phyloP scores from a whole-genome alignment of 2,113 vertebrate species.

The Paramisgurnus dabryanus region DNA sequence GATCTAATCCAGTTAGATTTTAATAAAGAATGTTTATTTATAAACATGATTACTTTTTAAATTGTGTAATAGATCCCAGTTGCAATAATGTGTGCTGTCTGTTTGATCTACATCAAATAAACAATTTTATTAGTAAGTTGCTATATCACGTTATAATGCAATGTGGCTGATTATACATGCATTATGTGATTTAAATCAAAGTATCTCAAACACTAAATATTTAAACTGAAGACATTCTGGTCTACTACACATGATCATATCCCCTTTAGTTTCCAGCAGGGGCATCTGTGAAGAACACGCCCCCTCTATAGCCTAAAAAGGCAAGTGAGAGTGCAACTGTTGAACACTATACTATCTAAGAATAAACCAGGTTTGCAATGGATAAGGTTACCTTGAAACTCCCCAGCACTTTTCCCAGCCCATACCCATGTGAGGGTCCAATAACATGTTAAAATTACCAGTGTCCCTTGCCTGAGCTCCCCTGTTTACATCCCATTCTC shows the following conservation, averaged over 20 bases:
- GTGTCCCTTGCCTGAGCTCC: conserved; percentile 43
- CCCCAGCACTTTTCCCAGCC: conserved; percentile 60
- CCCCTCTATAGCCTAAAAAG: conserved; percentile 71
- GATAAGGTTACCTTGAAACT: conserved; percentile 70
- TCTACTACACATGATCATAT: conserved; percentile 4
- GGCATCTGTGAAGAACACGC: conserved; percentile 49
- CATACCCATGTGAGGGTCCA: conserved; percentile 73
- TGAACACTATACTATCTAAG: conserved; percentile 66
- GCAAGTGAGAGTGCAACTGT: conserved; percentile 62
- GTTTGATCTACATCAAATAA: not conserved
- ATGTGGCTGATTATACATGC: not conserved
- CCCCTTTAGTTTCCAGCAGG: conserved; percentile 37
- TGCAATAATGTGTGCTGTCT: not conserved
- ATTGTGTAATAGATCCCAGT: not conserved
- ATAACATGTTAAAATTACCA: conserved; percentile 59
- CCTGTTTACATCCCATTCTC: conserved; percentile 56
- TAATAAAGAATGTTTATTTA: conserved; percentile 30
- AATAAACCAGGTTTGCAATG: conserved; percentile 69
- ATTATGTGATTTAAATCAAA: not conserved
- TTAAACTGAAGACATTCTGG: not conserved
- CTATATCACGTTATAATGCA: not conserved
- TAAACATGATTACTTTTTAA: not conserved
- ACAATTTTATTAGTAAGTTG: not conserved
- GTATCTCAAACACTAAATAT: not conserved
- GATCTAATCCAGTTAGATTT: conserved; percentile 21